Conservation (phyloP, 2,113 vertebrate species). For the Bolborhynchus lineola region DNA sequence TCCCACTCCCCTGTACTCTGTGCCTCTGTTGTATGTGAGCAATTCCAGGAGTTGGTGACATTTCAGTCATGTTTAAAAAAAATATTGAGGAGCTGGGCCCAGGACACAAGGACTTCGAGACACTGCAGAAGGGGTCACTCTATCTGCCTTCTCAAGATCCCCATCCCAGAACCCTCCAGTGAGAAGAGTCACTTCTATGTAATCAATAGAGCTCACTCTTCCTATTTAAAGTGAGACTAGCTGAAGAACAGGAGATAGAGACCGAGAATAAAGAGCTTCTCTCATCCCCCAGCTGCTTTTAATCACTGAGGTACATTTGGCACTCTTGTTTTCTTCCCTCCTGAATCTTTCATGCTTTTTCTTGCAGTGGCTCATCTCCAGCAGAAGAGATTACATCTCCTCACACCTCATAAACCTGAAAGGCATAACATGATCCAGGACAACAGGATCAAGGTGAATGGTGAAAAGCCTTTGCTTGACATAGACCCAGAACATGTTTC, state of each 20-base stretch:
- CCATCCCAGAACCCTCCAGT: neutral
- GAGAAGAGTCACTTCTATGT: neutral
- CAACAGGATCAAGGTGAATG: neutral
- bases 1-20: neutral
- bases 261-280: neutral
- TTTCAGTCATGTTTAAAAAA: neutral
- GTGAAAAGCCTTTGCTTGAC: neutral
- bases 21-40: rapidly evolving
- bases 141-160: neutral
- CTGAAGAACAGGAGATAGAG: neutral
- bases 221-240: neutral
- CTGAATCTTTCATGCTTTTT: neutral
- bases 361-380: neutral
- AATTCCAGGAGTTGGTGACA: neutral
- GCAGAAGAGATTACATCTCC: neutral
- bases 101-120: neutral
- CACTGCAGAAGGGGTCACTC: neutral
- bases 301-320: neutral
- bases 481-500: neutral
- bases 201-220: neutral
- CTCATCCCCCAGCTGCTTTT: neutral
- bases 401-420: neutral
- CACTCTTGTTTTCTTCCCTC: neutral
- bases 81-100: neutral
- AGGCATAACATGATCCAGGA: neutral